Percentiles rank a stretch among this genome's conserved stretches.
phyloP scores from a whole-genome alignment of 2,888 invertebrate species.

The Erpobdella octoculata region DNA sequence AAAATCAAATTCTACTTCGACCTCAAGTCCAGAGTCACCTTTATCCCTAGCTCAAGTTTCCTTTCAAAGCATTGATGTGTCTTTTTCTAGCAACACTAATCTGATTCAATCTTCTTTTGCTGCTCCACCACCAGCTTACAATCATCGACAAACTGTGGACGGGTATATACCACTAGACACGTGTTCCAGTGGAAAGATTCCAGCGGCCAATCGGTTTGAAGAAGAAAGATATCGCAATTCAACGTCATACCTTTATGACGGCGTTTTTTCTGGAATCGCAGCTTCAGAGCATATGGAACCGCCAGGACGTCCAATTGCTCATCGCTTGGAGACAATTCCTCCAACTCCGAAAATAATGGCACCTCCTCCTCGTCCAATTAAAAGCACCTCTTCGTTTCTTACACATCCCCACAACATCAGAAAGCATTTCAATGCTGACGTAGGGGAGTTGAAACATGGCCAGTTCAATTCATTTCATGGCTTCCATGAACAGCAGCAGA shows the following conservation, averaged over 20 bases:
- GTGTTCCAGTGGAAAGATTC: constrained; percentile 5
- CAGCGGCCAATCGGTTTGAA: too few species aligned
- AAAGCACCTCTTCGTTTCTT: too few species aligned
- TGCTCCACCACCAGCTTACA: neutral
- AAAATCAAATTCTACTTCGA: too few species aligned
- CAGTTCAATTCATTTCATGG: neutral
- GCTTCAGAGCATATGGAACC: too few species aligned
- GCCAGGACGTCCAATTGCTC: neutral
- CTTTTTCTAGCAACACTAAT: too few species aligned
- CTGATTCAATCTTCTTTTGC: neutral
- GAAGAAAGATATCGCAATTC: neutral
- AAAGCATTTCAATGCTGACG: neutral
- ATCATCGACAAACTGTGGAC: neutral
- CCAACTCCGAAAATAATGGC: neutral
- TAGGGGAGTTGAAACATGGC: neutral
- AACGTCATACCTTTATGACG: too few species aligned
- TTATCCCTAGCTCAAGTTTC: too few species aligned
- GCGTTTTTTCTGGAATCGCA: too few species aligned
- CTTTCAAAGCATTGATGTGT: too few species aligned
- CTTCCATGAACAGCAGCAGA: neutral
- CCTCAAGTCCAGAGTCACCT: too few species aligned
- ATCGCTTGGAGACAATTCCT: neutral
- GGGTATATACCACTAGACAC: neutral
- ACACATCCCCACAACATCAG: too few species aligned
- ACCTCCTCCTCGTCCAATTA: neutral